Conservation (phyloP, 2,113 vertebrate species). For the Malaclemys terrapin region DNA sequence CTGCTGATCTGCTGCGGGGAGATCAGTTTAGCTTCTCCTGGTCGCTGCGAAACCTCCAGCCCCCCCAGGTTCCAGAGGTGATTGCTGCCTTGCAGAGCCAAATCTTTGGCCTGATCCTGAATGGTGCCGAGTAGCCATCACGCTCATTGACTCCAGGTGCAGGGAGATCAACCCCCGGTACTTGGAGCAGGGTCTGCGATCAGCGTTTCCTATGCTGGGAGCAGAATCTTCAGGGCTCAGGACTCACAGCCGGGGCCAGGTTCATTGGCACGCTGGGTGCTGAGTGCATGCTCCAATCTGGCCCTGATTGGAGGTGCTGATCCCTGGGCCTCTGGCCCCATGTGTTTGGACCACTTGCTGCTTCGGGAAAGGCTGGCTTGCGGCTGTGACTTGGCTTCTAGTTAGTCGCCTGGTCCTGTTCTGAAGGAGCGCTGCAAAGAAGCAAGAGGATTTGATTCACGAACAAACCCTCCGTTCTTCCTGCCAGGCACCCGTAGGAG, state of each 20-base stretch:
- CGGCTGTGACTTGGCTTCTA: neutral
- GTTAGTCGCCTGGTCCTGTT: neutral
- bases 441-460: neutral
- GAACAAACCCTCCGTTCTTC: neutral
- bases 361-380: neutral
- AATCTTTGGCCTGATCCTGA: neutral
- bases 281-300: neutral
- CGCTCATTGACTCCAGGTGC: too few species aligned
- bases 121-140: neutral
- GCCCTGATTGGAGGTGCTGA: neutral
- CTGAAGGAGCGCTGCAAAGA: neutral
- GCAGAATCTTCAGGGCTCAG: neutral
- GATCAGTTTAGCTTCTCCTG: too few species aligned
- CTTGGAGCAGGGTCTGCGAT: neutral
- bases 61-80: too few species aligned
- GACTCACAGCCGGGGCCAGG: neutral
- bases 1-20: neutral
- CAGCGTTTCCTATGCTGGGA: neutral
- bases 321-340: neutral
- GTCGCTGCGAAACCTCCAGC: neutral
- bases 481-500: neutral
- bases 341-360: neutral
- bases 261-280: neutral
- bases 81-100: too few species aligned
- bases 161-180: neutral